Conservation (phyloP, 2,797 vertebrate genomes). For the Lacerta bilineata region DNA sequence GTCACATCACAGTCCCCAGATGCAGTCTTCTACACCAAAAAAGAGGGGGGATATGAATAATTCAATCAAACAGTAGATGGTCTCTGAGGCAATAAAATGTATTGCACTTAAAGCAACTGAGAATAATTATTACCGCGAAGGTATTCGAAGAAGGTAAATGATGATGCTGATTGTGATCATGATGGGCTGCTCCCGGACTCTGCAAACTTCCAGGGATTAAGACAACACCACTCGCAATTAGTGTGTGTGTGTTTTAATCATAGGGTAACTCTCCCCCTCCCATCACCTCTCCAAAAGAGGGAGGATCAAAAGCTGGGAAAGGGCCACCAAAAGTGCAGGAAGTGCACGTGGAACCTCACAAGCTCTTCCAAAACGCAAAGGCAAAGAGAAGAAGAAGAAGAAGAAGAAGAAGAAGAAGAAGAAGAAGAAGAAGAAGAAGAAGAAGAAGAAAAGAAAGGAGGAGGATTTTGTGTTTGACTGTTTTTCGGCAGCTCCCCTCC, state of each 20-base stretch:
- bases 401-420: too few relatives aligned
- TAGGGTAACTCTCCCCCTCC: slow-evolving; percentile 66
- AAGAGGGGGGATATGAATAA: slow-evolving; percentile 81
- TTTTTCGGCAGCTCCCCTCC: slow-evolving; percentile 73
- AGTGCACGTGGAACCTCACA: slow-evolving; percentile 51
- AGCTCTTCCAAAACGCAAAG: slow-evolving; percentile 56
- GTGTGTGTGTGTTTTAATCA: slow-evolving; percentile 60
- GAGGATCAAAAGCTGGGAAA: slow-evolving; percentile 73
- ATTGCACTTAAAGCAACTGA: slow-evolving; percentile 84
- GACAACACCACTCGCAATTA: slow-evolving; percentile 44
- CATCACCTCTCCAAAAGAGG: slow-evolving; percentile 47
- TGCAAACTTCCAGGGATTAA: slow-evolving; percentile 76
- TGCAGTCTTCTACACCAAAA: slow-evolving; percentile 84
- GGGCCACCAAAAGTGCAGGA: slow-evolving; percentile 59
- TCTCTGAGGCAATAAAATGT: slow-evolving; percentile 85
- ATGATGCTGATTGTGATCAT: too few relatives aligned
- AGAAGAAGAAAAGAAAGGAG: too few relatives aligned
- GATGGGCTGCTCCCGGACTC: slow-evolving; percentile 64
- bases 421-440: too few relatives aligned
- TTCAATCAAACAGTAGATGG: slow-evolving; percentile 87
- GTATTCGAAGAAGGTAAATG: slow-evolving; percentile 73
- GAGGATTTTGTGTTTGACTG: slow-evolving; percentile 45
- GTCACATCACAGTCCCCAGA: slow-evolving; percentile 89
- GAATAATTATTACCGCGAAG: slow-evolving; percentile 82
- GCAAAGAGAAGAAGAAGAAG: slow-evolving; percentile 43